Evolutionary conservation across 1,140 invertebrate species (phyloP), one percentile per base, ranked within the genome.

Genomic region (Zaprionus lachaisei): DNA sequence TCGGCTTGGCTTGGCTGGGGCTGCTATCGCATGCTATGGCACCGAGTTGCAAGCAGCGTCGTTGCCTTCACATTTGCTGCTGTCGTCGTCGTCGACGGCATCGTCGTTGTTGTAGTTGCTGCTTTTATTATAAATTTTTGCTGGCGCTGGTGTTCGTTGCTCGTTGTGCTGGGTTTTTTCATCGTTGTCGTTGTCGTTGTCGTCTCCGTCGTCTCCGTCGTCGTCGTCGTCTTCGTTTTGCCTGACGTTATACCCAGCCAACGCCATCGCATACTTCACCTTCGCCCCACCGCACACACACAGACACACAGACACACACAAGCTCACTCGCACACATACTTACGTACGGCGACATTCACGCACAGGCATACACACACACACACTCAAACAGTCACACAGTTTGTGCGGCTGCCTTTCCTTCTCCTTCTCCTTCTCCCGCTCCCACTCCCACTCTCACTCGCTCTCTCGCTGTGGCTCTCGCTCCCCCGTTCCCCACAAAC

Each of bases 191-290:
- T 34, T 26, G 15, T 62, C 38, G 38, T 41, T 41, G 38, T 41
- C 38, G 38, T 41, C 38, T 31, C 22, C 62, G 78, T 67, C 72
- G 64, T 58, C 58, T 55, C 71, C 72, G 76, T 66, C 62, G 78
- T 67, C 72, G 64, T 58, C 58, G 58, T 73, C 72, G 76, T 66
- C 68, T 73, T 72, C 78, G 75, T 75, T 74, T 84, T 85, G 82
- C 82, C 82, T 75, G 82, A 79, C 71, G 75, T 79, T 72, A 71
- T 69, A 80, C 17, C 17, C 72, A 83, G 72, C 63, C 72, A 83
- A 76, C 81, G 80, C 84, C 83, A 87, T 87, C 74, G 84, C 81
- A 87, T 86, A 83, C 80, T 90, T 89, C 84, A 89, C 84, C 84
- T 89, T 89, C 84, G 84, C 85, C 84, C 84, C 84, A 76, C 84